These are phyloP conservation scores for Subacronicta megacephala DNA, from an alignment of 2,888 invertebrate species.

Conservation along the genomic window DNA sequence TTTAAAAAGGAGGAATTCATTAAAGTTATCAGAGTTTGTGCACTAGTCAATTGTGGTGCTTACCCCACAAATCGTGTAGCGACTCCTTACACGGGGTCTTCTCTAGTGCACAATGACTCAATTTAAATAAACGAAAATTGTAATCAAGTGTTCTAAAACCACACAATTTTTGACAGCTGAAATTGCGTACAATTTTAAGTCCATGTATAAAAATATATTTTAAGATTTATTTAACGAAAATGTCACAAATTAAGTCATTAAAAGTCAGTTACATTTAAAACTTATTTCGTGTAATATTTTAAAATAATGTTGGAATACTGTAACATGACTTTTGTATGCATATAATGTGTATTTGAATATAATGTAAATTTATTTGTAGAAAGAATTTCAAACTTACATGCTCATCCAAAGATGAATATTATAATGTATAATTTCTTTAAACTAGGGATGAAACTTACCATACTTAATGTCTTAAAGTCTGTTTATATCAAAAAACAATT, in stretches of 20 bases:
- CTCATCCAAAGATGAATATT: constrained; percentile 29
- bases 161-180: not conserved
- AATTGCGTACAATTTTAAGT: not conserved
- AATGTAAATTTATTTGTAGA: constrained; percentile 10
- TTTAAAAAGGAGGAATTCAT: too few species aligned
- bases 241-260: constrained; percentile 45
- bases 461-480: not conserved
- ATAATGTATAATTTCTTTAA: constrained; percentile 1
- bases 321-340: constrained; percentile 18
- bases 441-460: not conserved
- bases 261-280: constrained; percentile 22
- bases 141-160: not conserved
- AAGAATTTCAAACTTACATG: constrained; percentile 16
- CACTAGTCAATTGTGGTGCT: not conserved
- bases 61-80: not conserved
- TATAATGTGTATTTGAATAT: constrained; percentile 24
- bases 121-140: too few species aligned
- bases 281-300: constrained; percentile 17
- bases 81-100: not conserved
- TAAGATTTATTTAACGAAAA: constrained; percentile 19
- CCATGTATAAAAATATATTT: constrained; percentile 7
- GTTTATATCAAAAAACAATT: too few species aligned
- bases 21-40: not conserved
- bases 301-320: constrained; percentile 3
- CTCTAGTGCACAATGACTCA: too few species aligned